phyloP scores from a whole-genome alignment of 2,797 vertebrate genomes.

The Eidolon dupreanum region DNA sequence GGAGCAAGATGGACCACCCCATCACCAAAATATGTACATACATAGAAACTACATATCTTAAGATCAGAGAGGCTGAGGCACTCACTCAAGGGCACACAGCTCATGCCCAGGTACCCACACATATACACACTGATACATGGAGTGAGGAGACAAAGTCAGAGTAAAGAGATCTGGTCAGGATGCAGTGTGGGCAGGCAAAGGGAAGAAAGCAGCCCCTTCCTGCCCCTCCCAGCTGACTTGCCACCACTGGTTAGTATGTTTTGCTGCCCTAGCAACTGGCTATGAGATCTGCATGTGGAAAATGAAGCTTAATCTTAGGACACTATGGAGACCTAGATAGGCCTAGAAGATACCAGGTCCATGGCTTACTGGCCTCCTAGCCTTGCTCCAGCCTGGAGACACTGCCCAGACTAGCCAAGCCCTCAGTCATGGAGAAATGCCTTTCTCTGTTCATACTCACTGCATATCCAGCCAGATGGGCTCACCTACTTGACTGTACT shows the following conservation, averaged over 20 bases:
- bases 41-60: background rate
- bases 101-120: background rate
- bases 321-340: background rate
- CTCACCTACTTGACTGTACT: background rate
- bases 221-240: conserved; percentile 49
- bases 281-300: background rate
- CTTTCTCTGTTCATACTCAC: background rate
- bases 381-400: background rate
- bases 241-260: conserved; percentile 34
- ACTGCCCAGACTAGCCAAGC: background rate
- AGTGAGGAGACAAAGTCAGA: background rate
- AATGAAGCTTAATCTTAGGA: conserved; percentile 17
- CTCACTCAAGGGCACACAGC: background rate
- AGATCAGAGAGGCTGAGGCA: conserved; percentile 15
- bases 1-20: background rate
- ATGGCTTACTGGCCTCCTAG: background rate
- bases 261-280: conserved; percentile 48
- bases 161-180: conserved; percentile 12
- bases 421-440: background rate
- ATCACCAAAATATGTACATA: background rate
- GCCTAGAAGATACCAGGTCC: background rate
- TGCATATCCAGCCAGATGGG: background rate
- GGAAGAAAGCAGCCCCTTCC: conserved; percentile 54
- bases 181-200: background rate
- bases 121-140: background rate